Evolutionary conservation across 92 coral and sea anemone species (phyloP).

Genomic region (Palythoa grandis): DNA sequence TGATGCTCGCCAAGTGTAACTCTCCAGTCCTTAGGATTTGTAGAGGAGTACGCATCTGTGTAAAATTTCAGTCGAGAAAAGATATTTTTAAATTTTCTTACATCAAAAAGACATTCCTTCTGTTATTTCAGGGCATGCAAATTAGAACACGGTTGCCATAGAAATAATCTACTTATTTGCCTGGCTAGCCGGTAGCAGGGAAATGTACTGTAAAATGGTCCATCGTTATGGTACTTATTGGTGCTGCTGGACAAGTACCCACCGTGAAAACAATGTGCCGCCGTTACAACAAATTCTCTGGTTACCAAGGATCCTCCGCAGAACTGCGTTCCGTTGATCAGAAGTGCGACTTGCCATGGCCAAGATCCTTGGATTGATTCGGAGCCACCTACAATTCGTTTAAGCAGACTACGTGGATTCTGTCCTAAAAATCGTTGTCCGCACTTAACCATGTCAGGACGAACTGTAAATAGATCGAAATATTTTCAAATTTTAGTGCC

Average conservation of each 20-base stretch:
- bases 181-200: not conserved
- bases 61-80: not conserved
- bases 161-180: not conserved
- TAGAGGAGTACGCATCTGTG: slow-evolving; percentile 73
- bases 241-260: slow-evolving; percentile 23
- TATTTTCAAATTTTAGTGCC: not conserved
- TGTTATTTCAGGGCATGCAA: too few relatives aligned
- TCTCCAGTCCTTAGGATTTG: slow-evolving; percentile 74
- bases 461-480: not conserved
- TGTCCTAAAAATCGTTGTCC: slow-evolving; percentile 5
- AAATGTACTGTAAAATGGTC: not conserved
- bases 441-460: not conserved
- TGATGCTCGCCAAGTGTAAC: slow-evolving; percentile 85
- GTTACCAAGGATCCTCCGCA: slow-evolving; percentile 86
- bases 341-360: slow-evolving; percentile 96
- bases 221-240: not conserved
- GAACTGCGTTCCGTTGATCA: slow-evolving; percentile 68
- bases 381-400: slow-evolving; percentile 88
- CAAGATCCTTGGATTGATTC: slow-evolving; percentile 76
- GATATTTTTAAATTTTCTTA: not conserved
- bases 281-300: slow-evolving; percentile 83
- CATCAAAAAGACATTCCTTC: too few relatives aligned
- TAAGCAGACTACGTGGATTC: slow-evolving; percentile 11
- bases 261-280: slow-evolving; percentile 94
- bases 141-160: not conserved